Conservation (phyloP, 2,888 invertebrate genomes). For the Drosophila neutralis region DNA sequence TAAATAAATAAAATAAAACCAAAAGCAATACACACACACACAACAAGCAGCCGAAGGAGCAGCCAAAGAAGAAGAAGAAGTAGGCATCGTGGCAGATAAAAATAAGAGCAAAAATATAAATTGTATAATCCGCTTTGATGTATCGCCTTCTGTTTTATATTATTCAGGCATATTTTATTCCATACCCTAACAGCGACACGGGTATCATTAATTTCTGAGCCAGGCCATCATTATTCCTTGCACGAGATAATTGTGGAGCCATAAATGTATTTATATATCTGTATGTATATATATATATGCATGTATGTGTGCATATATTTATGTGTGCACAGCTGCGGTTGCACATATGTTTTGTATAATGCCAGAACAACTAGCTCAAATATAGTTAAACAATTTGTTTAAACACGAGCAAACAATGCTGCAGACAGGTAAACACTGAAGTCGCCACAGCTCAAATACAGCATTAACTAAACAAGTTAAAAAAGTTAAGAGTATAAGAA, state of each 20-base stretch:
- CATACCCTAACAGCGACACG: slow-evolving; percentile 14
- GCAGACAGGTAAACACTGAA: neutral
- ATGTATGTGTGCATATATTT: neutral
- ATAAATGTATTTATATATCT: neutral
- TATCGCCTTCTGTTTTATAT: slow-evolving; percentile 81
- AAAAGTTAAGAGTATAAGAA: neutral
- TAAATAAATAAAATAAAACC: slow-evolving; percentile 79
- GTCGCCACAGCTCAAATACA: neutral
- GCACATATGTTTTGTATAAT: neutral
- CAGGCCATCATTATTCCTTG: neutral
- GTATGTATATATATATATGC: neutral
- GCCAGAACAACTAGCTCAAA: neutral
- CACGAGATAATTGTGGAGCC: neutral
- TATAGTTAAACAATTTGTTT: neutral
- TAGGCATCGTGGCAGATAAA: slow-evolving; percentile 29
- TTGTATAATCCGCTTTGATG: slow-evolving; percentile 79
- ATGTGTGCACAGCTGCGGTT: neutral
- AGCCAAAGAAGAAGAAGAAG: slow-evolving; percentile 19
- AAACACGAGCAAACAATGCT: neutral
- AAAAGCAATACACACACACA: slow-evolving; percentile 61
- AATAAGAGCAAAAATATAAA: slow-evolving; percentile 75
- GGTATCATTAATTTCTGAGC: neutral
- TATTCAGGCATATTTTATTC: slow-evolving; percentile 77
- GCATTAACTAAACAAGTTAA: neutral
- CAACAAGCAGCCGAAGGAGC: slow-evolving; percentile 4